Percentiles rank a stretch among this genome's conserved stretches.
Evolutionary conservation across 2,113 vertebrate species (phyloP).

Genomic region (Dipodomys stephensi): DNA sequence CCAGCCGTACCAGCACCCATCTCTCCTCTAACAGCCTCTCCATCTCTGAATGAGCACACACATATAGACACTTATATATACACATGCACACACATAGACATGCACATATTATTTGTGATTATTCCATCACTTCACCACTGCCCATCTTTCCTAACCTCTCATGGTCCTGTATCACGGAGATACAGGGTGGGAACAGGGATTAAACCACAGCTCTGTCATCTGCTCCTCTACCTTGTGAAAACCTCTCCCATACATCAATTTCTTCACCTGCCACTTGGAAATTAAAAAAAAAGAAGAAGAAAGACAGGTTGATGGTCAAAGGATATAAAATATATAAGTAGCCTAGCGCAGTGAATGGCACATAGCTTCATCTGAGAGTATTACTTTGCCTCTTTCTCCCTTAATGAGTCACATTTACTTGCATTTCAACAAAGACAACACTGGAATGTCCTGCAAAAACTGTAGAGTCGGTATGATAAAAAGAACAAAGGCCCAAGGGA

Average conservation of each 20-base stretch:
- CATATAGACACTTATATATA: not conserved
- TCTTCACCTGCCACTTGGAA: not conserved
- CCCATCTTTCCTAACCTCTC: not conserved
- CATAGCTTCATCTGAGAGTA: not conserved
- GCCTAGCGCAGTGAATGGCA: not conserved
- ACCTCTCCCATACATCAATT: not conserved
- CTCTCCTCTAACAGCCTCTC: not conserved
- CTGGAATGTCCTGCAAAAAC: not conserved
- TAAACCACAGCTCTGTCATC: not conserved
- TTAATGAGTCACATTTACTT: conserved; percentile 6
- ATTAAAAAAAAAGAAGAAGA: not conserved
- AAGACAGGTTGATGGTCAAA: not conserved
- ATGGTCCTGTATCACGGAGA: not conserved
- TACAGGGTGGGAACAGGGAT: not conserved
- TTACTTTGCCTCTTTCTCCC: not conserved
- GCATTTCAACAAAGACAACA: not conserved
- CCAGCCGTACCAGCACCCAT: not conserved
- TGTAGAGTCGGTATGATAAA: not conserved
- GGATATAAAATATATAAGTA: not conserved
- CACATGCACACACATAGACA: not conserved
- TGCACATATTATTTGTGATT: not conserved
- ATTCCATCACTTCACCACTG: not conserved
- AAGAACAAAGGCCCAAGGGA: not conserved
- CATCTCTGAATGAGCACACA: not conserved
- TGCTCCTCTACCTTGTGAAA: not conserved